Evolutionary conservation across 2,888 invertebrate species (phyloP).

Genomic region (Acrocyrtus sp.): DNA sequence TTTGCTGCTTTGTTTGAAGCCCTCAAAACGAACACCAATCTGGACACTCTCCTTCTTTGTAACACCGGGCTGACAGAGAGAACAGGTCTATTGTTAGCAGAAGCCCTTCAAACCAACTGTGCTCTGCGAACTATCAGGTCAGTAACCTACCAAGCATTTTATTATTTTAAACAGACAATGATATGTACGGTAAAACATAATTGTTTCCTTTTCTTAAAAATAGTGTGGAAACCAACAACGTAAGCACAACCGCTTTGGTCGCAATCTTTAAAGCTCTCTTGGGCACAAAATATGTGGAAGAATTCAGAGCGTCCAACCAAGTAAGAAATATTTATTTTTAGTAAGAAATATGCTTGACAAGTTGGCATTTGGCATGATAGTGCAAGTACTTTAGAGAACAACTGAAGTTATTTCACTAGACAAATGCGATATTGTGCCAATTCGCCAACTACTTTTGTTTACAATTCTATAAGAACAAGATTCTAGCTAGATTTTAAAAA

Average conservation of each 20-base stretch:
- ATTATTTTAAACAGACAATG: no score
- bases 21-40: constrained; percentile 87
- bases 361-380: no score
- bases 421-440: no score
- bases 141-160: no score
- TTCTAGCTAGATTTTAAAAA: no score
- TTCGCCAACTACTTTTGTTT: no score
- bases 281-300: constrained; percentile 86
- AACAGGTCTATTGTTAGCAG: constrained; percentile 82
- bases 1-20: constrained; percentile 89
- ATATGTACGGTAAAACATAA: no score
- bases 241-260: constrained; percentile 89
- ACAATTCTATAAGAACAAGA: no score
- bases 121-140: constrained; percentile 83
- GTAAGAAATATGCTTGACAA: no score
- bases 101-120: constrained; percentile 83
- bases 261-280: constrained; percentile 87
- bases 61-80: constrained; percentile 94
- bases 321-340: constrained; percentile 73
- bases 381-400: no score
- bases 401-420: no score
- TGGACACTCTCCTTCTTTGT: constrained; percentile 91
- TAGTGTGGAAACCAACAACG: constrained; percentile 95
- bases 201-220: no score
- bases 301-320: constrained; percentile 98